Base-by-base conservation (phyloP, 2,113 vertebrate genomes). In the Alouatta palliata region DNA sequence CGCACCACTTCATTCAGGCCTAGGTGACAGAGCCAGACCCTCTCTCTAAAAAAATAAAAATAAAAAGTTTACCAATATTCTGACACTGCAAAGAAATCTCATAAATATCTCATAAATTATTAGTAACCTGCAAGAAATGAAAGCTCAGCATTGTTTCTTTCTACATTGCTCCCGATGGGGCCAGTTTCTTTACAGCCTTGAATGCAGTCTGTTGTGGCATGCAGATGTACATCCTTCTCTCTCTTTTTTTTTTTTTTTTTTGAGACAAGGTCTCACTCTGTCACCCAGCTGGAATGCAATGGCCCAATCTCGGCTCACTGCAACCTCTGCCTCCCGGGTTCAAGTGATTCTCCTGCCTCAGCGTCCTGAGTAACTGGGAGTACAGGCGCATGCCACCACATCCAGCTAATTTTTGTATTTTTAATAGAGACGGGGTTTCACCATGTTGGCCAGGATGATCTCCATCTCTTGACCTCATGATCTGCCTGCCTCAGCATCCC, bases 101-200 rank as follows among this genome's bases (percentile, higher is more conserved):
- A 35, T 64, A 64, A 64, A 64, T 64, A 84, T 73, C 89, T 95
- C 68, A 23, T 66, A 84, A 86, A 64, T 95, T 68, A 88, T 52
- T 64, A 96, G 61, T 58, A 71, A 21, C 25, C 20, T 30, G 20
- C n/a, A 95, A 84, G 85, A 95, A 91, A 80, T 54, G 49, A 91
- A 91, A 93, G 43, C 30, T 81, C 71, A 61, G 68, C 32, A 9
- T 52, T 54, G 40, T 80, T 81, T 92, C 70, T 85, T 88, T 40
- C 52, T 56, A 10, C 17, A 6, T 32, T 43, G 73, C 19, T 95
- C 49, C 56, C 25, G 35, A 0, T 1, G 58, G 8, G 21, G 20
- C 49, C 89, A 27, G 35, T 52, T 87, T 70, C 75, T 84, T 94
- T 68, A 73, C 6, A 32, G 27, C 12, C 66, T 25, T 16, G 35